These are phyloP conservation scores for Periparus ater DNA, from an alignment of 2,797 vertebrate genomes.

Conservation along the genomic window DNA sequence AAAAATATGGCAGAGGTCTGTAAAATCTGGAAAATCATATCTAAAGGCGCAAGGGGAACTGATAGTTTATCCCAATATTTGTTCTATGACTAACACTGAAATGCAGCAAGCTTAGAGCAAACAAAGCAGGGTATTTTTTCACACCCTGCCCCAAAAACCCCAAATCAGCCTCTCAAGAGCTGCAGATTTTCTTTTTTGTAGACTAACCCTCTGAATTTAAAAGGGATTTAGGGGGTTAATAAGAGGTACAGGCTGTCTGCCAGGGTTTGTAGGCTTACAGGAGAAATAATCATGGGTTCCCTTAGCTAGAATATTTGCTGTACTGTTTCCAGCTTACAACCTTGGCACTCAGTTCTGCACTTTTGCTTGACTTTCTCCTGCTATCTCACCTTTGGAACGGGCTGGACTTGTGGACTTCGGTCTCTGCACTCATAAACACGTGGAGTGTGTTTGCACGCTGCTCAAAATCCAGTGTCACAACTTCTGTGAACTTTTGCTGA, in stretches of 20 bases:
- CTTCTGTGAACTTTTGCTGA: neutral
- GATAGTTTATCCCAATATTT: neutral
- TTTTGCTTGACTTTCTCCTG: neutral
- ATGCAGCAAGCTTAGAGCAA: neutral
- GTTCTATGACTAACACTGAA: neutral
- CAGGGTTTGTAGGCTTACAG: neutral
- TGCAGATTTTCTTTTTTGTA: neutral
- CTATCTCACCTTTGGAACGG: neutral
- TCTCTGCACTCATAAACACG: neutral
- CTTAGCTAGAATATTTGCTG: neutral
- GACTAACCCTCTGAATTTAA: neutral
- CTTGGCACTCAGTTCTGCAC: neutral
- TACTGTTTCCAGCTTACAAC: rapidly evolving
- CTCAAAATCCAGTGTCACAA: neutral
- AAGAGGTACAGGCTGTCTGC: neutral
- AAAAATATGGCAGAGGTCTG: neutral
- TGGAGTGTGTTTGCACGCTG: neutral
- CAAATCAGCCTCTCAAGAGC: neutral
- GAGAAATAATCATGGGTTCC: neutral
- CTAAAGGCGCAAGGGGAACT: neutral
- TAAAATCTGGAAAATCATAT: neutral
- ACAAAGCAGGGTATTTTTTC: neutral
- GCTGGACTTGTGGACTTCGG: neutral
- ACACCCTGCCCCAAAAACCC: neutral
- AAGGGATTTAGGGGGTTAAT: neutral